Evolutionary conservation across 2,888 invertebrate species (phyloP), one percentile per base, ranked within the genome.

Genomic region (Notodonta ziczac): DNA sequence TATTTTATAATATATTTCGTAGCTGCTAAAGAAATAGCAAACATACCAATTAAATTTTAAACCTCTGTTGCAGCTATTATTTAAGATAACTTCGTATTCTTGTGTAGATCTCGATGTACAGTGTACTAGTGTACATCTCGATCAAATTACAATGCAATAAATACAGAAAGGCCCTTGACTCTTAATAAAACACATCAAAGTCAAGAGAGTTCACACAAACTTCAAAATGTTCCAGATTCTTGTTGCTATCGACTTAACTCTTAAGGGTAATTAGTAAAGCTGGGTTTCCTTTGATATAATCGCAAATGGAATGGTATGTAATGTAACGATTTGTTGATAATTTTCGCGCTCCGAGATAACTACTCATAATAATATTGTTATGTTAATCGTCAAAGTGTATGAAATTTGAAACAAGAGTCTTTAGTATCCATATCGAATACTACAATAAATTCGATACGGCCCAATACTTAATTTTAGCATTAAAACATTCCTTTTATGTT

Each of bases 281-380:
- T 53, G 4, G 13, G 3, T 24, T 35, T 64, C 0, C 50, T 14
- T 52, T 39, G 32, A 4, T 7, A 42, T 6, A 13, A 9, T 2
- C 7, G 42, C n/a, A 16, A 44, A 0, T 12, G 6, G 46, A n/a
- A n/a, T n/a, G 9, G 44, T 42, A 46, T 50, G 9, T 39, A 8
- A 54, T 60, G 32, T 59, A 6, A 66, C 62, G 64, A 64, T 64
- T 73, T 62, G 60, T 64, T 66, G 63, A 62, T 71, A 57, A 60
- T 64, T 73, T 60, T 61, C 66, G 70, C 63, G 59, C 55, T 65
- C 62, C 32, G 0, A 44, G 76, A 73, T 72, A 76, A 69, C 72
- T 74, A 57, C 32, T 61, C 46, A 16, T 53, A 58, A 65, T 65
- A 54, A 14, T 52, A 12, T 52, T 52, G 12, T 32, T 32, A 52